Percentiles rank a stretch among this genome's conserved stretches.
Evolutionary conservation across 23 tunicate species (phyloP).

Genomic region (Ciona savignyi): DNA sequence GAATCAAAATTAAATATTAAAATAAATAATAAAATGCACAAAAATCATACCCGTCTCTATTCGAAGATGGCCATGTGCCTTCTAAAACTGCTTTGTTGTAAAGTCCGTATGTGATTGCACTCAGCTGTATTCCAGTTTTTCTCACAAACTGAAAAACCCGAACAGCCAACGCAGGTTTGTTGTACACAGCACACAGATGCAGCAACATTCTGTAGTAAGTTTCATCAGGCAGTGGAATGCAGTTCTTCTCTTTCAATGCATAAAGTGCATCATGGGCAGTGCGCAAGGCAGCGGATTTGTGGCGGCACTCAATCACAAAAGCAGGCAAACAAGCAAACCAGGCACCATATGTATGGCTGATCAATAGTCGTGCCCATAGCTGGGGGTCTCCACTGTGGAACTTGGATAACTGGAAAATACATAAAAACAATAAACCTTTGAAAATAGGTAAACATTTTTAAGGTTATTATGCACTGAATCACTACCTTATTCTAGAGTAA

Average conservation of each 20-base stretch:
- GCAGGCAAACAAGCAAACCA: conserved; percentile 90
- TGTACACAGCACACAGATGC: conserved; percentile 61
- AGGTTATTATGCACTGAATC: too few relatives aligned
- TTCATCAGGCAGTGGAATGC: conserved; percentile 79
- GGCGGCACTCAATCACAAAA: conserved; percentile 26
- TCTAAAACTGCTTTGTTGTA: conserved; percentile 90
- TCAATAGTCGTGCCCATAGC: conserved; percentile 70
- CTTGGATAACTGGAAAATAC: conserved; percentile 40
- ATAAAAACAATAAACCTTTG: neutral
- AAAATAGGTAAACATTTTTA: neutral
- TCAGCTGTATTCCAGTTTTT: conserved; percentile 62
- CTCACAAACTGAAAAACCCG: conserved; percentile 60
- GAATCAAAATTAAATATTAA: too few relatives aligned
- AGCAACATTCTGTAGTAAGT: conserved; percentile 74
- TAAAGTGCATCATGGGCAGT: conserved; percentile 55
- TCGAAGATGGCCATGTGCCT: conserved; percentile 78
- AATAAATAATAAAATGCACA: neutral
- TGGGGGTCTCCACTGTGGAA: conserved; percentile 35
- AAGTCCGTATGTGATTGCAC: conserved; percentile 88
- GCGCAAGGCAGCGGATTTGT: conserved; percentile 63
- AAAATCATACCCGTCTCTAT: conserved; percentile 71
- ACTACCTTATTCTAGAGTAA: too few relatives aligned
- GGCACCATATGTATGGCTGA: conserved; percentile 59
- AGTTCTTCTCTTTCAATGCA: conserved; percentile 32
- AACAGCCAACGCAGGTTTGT: conserved; percentile 78